phyloP scores from a whole-genome alignment of 2,888 invertebrate genomes.

The Drosophila robusta region DNA sequence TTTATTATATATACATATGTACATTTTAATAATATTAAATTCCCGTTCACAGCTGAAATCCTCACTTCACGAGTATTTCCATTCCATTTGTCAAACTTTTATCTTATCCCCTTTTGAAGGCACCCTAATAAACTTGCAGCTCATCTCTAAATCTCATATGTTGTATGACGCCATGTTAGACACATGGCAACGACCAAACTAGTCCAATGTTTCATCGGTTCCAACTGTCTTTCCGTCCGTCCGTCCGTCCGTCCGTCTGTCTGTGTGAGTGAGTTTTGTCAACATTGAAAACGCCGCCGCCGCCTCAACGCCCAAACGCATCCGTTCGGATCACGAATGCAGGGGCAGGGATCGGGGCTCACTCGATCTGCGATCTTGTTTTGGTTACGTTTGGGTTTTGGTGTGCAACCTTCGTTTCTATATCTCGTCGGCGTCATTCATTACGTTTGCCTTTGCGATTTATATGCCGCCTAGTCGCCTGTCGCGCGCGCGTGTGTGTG shows the following conservation, averaged over 20 bases:
- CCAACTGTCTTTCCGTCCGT: slow-evolving; percentile 40
- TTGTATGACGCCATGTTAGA: slow-evolving; percentile 60
- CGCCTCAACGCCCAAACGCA: slow-evolving; percentile 75
- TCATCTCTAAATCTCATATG: slow-evolving; percentile 60
- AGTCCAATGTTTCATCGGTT: slow-evolving; percentile 55
- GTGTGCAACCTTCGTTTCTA: slow-evolving; percentile 72
- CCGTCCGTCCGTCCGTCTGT: slow-evolving; percentile 20
- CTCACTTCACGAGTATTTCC: not conserved
- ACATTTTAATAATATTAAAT: too few relatives aligned
- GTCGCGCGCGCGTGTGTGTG: slow-evolving; percentile 6
- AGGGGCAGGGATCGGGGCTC: slow-evolving; percentile 1
- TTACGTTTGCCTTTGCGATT: slow-evolving; percentile 78
- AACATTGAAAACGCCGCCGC: slow-evolving; percentile 69
- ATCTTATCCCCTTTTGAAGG: slow-evolving; percentile 24
- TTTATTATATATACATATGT: too few relatives aligned
- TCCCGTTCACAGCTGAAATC: not conserved
- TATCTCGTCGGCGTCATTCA: slow-evolving; percentile 72
- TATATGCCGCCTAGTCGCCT: slow-evolving; percentile 61
- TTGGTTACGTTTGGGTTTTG: slow-evolving; percentile 45
- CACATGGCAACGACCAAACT: slow-evolving; percentile 69
- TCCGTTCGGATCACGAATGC: slow-evolving; percentile 55
- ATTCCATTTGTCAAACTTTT: not conserved
- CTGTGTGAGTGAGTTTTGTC: slow-evolving; percentile 74
- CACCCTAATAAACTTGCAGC: slow-evolving; percentile 30
- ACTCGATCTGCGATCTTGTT: slow-evolving; percentile 63